Evolutionary conservation across 2,113 vertebrate genomes (phyloP), one percentile per base, ranked within the genome.

Genomic region (Panthera uncia): DNA sequence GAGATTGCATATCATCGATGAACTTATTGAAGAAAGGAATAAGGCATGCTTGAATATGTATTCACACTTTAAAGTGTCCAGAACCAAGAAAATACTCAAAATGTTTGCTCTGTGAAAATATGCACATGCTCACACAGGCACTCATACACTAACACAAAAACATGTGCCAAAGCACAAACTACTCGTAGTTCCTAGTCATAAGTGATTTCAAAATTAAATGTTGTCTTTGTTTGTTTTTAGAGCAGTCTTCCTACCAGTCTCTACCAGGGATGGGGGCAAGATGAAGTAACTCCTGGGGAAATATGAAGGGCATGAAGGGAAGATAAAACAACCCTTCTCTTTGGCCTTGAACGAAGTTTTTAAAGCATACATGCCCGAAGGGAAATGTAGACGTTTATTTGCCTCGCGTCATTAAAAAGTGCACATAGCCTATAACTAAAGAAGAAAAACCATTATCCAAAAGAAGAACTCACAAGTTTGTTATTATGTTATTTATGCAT

Each of bases 321-420:
- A 88, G 29, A 88, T 25, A 57, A 95, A 93, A 57, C 19, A 65
- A 80, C 7, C 71, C 50, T 5, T 76, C 55, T 73, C 52, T 69
- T 87, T 80, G 71, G 52, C n/a, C 25, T 48, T 86, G 48, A 93
- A 57, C 12, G 45, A 78, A 83, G 14, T 33, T 96, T 85, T 48
- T 74, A 86, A 93, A 93, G 55, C 8, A 11, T 15, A 74, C 52
- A 83, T 83, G 38, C 55, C 82, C 92, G 65, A 87, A 94, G 48
- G 68, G 52, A 57, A 9, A 48, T 50, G 27, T 61, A 83, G 38
- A 93, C 33, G 74, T 45, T 82, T 55, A 61, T 78, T 89, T 89
- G 45, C 88, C 81, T 85, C 66, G 29, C 85, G 90, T 95, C 18
- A 80, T 97, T 93, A 83, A 85, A 91, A 95, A 76, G 16, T 84